phyloP scores from a whole-genome alignment of 2,797 vertebrate genomes.

The Bradypodion pumilum region DNA sequence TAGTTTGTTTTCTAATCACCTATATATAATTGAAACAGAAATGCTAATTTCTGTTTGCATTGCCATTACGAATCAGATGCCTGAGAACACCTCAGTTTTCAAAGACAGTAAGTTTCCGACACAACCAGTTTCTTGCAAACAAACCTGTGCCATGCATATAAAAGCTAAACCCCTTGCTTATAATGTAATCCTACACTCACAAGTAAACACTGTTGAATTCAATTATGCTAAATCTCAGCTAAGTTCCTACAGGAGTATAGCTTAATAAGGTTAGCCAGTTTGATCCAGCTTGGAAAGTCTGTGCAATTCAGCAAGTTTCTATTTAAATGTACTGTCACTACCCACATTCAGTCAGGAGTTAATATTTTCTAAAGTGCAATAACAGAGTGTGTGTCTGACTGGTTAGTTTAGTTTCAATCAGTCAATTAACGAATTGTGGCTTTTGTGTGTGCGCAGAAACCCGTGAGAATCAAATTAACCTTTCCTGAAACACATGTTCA shows the following conservation, averaged over 20 bases:
- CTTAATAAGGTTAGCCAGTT: background rate
- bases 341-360: background rate
- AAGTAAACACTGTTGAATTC: background rate
- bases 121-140: background rate
- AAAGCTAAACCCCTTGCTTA: no score
- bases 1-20: conserved; percentile 40
- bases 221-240: background rate
- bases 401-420: background rate
- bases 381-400: background rate
- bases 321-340: background rate
- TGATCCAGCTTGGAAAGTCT: background rate
- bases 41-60: conserved; percentile 45
- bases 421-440: background rate
- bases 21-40: conserved; percentile 53
- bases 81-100: background rate
- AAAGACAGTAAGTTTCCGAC: background rate
- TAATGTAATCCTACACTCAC: background rate
- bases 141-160: background rate
- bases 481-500: background rate
- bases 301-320: background rate
- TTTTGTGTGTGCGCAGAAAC: background rate
- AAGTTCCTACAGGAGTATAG: background rate
- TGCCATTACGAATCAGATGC: background rate
- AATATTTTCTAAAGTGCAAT: background rate
- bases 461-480: background rate